Evolutionary conservation across 2,888 invertebrate species (phyloP), one percentile per base, ranked within the genome.

Genomic region (Aspidiotus rigidus): DNA sequence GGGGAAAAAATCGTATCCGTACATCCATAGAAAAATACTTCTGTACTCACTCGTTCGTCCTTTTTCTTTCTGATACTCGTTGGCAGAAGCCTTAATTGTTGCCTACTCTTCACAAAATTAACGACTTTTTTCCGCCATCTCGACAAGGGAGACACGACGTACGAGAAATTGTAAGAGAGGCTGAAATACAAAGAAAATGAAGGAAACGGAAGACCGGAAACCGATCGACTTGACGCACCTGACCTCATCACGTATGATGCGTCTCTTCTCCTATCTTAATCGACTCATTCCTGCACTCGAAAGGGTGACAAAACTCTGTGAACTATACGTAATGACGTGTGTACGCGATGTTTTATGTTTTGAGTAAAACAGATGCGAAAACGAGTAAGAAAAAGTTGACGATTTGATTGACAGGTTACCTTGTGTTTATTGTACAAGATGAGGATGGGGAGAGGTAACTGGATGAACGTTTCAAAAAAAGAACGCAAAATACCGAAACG

Each of bases 401-500:
- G 67, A 67, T 67, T 67, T 67, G 67, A 67, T 67, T 67, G 67
- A 67, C 67, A 60, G 15, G 59, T 28, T 67, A 67, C 67, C 67
- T 67, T 67, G 67, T 56, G 54, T 39, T 42, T 16, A 5, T 28
- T 13, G 40, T 9, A 39, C 16, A 57, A 11, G 11, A 41, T 41
- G 7, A 59, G 59, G 13, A 6, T 3, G 5, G 39, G 13, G 16
- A 3, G 56, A 56, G 16, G 16, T 28, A 59, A 39, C 17, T 59
- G 15, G 56, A 17, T n/a, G 7, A n/a, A 55, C 1, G 6, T 55
- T 55, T 55, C 15, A 13, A 55, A 17, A n/a, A 55, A n/a, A n/a
- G 10, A 15, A 7, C 3, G 1, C 53, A 55, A 55, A 55, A 55
- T 2, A n/a, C 8, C 7, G 6, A 13, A 53, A 53, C n/a, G 53